Evolutionary conservation across 1,140 invertebrate genomes (phyloP).

Genomic region (Magallana gigas): DNA sequence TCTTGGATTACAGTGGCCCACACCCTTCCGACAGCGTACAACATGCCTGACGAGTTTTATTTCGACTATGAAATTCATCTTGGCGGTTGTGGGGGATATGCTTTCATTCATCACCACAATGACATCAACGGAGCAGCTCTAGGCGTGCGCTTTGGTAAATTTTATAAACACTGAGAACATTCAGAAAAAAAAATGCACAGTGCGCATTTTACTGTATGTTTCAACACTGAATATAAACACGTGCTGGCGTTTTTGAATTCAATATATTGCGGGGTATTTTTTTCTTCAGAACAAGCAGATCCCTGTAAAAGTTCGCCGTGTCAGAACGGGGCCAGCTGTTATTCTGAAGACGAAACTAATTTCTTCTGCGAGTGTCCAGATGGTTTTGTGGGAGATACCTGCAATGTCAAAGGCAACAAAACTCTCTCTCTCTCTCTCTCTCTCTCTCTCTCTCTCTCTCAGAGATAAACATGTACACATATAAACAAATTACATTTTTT

Average conservation of each 20-base stretch:
- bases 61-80: slow-evolving; percentile 55
- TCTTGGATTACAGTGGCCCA: slow-evolving; percentile 42
- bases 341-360: slow-evolving; percentile 1
- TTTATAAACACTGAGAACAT: not conserved
- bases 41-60: slow-evolving; percentile 48
- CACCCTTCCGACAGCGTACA: not conserved
- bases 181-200: too few species aligned
- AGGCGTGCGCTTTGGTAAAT: slow-evolving; percentile 52
- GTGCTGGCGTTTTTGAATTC: too few species aligned
- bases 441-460: slow-evolving; percentile 17
- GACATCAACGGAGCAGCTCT: slow-evolving; percentile 49
- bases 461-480: not conserved
- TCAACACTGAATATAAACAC: too few species aligned
- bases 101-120: slow-evolving; percentile 45
- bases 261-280: not conserved
- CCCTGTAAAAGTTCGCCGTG: slow-evolving; percentile 50
- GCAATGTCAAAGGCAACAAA: not conserved
- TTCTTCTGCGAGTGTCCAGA: slow-evolving; percentile 46
- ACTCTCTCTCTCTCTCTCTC: not conserved
- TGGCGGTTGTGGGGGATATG: slow-evolving; percentile 57
- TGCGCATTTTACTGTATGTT: too few species aligned
- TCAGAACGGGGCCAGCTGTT: slow-evolving; percentile 51
- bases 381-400: not conserved
- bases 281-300: slow-evolving; percentile 29
- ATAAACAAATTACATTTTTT: too few species aligned